phyloP scores from a whole-genome alignment of 2,797 vertebrate species.

The Cyprinella venusta region DNA sequence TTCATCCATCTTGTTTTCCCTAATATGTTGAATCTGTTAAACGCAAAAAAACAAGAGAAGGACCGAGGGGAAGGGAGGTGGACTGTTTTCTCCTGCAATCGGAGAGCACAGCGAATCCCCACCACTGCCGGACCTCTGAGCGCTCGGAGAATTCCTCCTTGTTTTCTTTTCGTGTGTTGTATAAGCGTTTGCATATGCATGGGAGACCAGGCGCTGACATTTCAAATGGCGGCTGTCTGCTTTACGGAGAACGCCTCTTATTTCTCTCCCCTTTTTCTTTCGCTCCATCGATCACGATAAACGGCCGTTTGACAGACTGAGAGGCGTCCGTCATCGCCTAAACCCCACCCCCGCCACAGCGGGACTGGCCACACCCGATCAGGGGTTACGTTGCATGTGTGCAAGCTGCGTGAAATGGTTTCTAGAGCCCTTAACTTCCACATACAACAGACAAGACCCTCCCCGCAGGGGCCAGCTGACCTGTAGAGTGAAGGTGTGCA shows the following conservation, averaged over 20 bases:
- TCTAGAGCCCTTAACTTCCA: conserved; percentile 66
- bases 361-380: conserved; percentile 48
- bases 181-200: conserved; percentile 76
- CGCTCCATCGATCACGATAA: conserved; percentile 77
- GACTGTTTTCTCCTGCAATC: conserved; percentile 64
- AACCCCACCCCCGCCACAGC: conserved; percentile 45
- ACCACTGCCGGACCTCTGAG: conserved; percentile 50
- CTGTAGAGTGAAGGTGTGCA: conserved; percentile 61
- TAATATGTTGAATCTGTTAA: conserved; percentile 66
- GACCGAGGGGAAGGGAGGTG: conserved; percentile 54
- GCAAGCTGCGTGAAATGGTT: conserved; percentile 21
- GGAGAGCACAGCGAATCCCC: conserved; percentile 60
- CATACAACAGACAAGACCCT: conserved; percentile 74
- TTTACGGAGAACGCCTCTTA: conserved; percentile 63
- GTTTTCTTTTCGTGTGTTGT: conserved; percentile 74
- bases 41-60: conserved; percentile 44
- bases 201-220: conserved; percentile 75
- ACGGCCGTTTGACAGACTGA: conserved; percentile 77
- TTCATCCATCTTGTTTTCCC: conserved; percentile 49
- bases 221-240: conserved; percentile 70
- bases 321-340: conserved; percentile 76
- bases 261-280: conserved; percentile 62
- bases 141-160: conserved; percentile 58
- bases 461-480: conserved; percentile 69
- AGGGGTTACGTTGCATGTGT: conserved; percentile 54